Conservation (phyloP, 2,797 vertebrate species). For the Sarcophilus harrisii region DNA sequence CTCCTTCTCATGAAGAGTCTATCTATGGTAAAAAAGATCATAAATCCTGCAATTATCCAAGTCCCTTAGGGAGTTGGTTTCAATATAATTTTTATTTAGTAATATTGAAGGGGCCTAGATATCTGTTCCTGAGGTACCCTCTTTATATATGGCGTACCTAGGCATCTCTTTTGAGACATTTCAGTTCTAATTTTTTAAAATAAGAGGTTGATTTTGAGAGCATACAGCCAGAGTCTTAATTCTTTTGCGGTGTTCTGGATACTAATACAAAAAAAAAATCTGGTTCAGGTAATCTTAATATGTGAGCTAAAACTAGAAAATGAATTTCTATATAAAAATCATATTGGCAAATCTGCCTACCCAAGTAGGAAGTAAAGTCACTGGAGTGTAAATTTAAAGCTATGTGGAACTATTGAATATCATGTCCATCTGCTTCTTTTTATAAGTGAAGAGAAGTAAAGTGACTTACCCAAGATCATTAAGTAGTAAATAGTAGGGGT, state of each 20-base stretch:
- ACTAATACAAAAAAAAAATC: background rate
- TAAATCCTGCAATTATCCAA: background rate
- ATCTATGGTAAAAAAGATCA: background rate
- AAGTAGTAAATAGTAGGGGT: background rate
- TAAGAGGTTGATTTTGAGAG: background rate
- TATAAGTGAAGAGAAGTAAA: background rate
- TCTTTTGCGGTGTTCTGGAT: background rate
- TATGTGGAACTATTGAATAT: background rate
- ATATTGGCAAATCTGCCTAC: background rate
- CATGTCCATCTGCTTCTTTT: background rate
- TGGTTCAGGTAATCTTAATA: background rate
- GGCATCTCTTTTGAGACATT: background rate
- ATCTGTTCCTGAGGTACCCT: background rate
- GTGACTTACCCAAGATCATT: background rate
- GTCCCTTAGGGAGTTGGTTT: slow-evolving; percentile 10
- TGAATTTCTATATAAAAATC: background rate
- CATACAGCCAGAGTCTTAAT: background rate
- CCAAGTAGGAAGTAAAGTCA: background rate
- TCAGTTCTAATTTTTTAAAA: background rate
- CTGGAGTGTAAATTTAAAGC: background rate
- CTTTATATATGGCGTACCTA: background rate
- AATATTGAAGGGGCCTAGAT: background rate
- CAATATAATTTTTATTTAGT: slow-evolving; percentile 53
- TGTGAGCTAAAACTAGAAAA: background rate
- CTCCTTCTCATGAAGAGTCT: background rate